Evolutionary conservation across 1,140 invertebrate species (phyloP).

Genomic region (Aethina tumida): DNA sequence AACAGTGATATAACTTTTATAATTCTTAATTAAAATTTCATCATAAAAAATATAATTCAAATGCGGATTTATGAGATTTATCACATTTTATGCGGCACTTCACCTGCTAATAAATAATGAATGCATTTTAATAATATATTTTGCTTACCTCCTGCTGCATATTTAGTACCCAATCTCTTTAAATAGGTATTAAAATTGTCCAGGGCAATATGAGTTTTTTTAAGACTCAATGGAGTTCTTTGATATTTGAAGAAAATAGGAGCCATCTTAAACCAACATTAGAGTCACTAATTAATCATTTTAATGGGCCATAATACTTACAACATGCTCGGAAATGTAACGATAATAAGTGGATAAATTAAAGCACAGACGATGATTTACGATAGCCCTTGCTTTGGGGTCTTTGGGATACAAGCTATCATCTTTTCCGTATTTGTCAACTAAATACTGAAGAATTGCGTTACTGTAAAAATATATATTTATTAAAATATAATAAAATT

Average conservation of each 20-base stretch:
- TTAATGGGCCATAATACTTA: no score
- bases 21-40: no score
- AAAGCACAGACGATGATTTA: conserved; percentile 68
- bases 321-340: conserved; percentile 53
- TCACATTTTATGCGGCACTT: no score
- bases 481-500: conserved; percentile 6
- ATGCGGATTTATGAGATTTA: no score
- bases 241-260: conserved; percentile 66
- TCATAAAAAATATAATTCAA: no score
- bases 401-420: conserved; percentile 59
- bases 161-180: conserved; percentile 45
- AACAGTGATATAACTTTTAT: no score
- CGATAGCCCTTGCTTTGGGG: conserved; percentile 50
- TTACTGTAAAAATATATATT: conserved; percentile 38
- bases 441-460: conserved; percentile 68
- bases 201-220: conserved; percentile 54
- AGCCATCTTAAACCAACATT: conserved; percentile 44
- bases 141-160: conserved; percentile 47
- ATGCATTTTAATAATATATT: no score
- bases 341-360: conserved; percentile 65
- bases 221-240: conserved; percentile 50
- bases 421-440: conserved; percentile 56
- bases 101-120: no score
- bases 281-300: conserved; percentile 8
- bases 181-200: conserved; percentile 59